Base-by-base conservation (phyloP, 1,140 invertebrate genomes). In the Scaptomyza graminum region DNA sequence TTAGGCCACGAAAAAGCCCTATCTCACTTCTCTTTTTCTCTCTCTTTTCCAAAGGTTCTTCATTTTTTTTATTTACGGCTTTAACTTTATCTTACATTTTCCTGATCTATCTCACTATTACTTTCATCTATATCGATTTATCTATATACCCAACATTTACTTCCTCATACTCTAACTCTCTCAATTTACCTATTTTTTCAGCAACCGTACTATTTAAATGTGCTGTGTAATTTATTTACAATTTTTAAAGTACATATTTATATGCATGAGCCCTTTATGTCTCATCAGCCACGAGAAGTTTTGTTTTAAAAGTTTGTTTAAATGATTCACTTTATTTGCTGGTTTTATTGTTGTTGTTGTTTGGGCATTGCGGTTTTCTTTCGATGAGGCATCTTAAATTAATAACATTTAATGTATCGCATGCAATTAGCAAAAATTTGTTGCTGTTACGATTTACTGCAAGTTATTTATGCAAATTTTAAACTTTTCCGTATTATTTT, bases 401-500 rank as follows among this genome's bases (percentile, higher is more conserved):
- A 74, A 69, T 69, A 47, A 28, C 60, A 74, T 70, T 64, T 70
- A 74, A 74, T 74, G 67, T 70, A 74, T 71, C 55, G 63, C 55
- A 18, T 39, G 60, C 61, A 74, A 74, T 74, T 74, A 74, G 72
- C 72, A 74, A 62, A 54, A 74, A 54, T 70, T 74, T 59, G 73
- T 52, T 52, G 39, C 18, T 64, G 60, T 56, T 43, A 55, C 66
- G 44, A 43, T 64, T 80, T 63, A 55, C 73, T 49, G 65, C 47
- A 74, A 72, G 67, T 70, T 83, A 88, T 88, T 88, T 88, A 88
- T 88, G 83, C 83, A 83, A 79, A 88, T 83, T 76, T 88, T 88
- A 71, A 88, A 88, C 83, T 88, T 83, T 88, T 88, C 83, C 83
- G 83, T 88, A 88, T 88, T 88, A 88, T 88, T 81, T 83, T 88